Conservation (phyloP, 2,888 invertebrate genomes). For the Escarpia spicata region DNA sequence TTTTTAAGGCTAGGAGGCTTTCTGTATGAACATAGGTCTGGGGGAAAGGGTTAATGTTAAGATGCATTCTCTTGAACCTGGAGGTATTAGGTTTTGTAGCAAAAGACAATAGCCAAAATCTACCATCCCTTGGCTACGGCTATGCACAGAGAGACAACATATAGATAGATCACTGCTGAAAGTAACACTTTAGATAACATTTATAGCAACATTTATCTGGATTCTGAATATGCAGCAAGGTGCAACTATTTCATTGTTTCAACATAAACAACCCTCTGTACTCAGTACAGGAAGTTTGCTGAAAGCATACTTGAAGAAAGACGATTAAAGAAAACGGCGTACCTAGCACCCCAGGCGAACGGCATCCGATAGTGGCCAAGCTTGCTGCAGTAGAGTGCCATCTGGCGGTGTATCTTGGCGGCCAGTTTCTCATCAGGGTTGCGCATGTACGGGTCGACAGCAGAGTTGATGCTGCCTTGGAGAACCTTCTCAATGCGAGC, state of each 20-base stretch:
- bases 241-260: background rate
- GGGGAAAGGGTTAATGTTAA: too few species aligned
- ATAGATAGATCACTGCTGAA: too few species aligned
- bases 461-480: constrained; percentile 82
- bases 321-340: constrained; percentile 6
- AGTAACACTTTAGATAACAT: background rate
- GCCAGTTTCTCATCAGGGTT: constrained; percentile 55
- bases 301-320: background rate
- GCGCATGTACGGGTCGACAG: constrained; percentile 85
- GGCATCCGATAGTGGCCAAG: constrained; percentile 93
- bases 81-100: background rate
- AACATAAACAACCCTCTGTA: background rate
- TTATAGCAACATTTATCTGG: background rate
- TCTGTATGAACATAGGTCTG: too few species aligned
- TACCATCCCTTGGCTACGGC: background rate
- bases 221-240: background rate
- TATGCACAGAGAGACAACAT: too few species aligned
- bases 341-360: constrained; percentile 91
- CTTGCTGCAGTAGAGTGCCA: constrained; percentile 80
- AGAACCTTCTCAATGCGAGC: constrained; percentile 92
- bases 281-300: background rate
- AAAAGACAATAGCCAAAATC: background rate
- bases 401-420: constrained; percentile 81
- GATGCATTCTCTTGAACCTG: too few species aligned
- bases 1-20: background rate